Evolutionary conservation across 2,113 vertebrate species (phyloP).

Genomic region (Nyctibius bracteatus): DNA sequence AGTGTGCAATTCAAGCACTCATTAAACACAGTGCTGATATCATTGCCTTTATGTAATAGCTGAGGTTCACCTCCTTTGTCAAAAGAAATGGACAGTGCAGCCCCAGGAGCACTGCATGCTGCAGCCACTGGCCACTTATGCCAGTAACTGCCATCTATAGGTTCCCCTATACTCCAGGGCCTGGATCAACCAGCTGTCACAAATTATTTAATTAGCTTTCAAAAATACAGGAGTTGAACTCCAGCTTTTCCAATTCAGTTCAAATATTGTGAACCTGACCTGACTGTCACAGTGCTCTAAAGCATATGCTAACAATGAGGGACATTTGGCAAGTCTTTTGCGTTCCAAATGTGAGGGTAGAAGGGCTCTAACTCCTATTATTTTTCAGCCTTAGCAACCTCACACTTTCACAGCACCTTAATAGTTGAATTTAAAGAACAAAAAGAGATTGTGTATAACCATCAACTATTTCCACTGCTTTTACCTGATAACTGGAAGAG

Average conservation of each 20-base stretch:
- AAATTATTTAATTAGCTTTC: constrained; percentile 68
- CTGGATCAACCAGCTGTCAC: constrained; percentile 40
- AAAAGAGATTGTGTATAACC: no score
- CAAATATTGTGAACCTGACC: constrained; percentile 20
- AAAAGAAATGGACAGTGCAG: background rate
- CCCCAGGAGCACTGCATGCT: background rate
- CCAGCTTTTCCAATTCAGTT: constrained; percentile 12
- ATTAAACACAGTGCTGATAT: background rate
- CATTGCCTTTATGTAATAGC: background rate
- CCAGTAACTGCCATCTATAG: constrained; percentile 43
- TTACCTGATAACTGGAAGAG: constrained; percentile 97
- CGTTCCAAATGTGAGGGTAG: background rate
- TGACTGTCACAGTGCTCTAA: background rate
- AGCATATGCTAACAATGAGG: constrained; percentile 12
- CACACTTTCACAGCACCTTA: background rate
- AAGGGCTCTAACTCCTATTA: background rate
- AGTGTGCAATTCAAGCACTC: background rate
- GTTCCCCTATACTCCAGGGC: background rate
- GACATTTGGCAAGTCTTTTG: background rate
- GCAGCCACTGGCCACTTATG: background rate
- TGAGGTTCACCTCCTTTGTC: background rate
- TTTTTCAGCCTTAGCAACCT: background rate
- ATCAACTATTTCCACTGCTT: background rate
- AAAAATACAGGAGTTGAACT: constrained; percentile 58
- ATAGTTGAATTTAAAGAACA: no score